Evolutionary conservation across 2,888 invertebrate genomes (phyloP).

Genomic region (Gerosis bhagava): DNA sequence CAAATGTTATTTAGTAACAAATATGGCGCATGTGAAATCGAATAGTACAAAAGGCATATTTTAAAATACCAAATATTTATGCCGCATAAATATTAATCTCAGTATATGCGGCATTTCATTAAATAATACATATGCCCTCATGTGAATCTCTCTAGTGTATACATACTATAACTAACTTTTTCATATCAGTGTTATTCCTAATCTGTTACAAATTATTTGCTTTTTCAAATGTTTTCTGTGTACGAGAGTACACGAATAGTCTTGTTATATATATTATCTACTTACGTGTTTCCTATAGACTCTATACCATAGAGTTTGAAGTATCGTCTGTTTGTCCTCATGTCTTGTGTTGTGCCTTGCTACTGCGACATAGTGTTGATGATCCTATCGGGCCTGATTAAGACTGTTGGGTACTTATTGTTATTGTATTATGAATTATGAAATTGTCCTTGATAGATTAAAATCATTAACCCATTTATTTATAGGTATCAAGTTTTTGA

Average conservation of each 20-base stretch:
- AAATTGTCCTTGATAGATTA: no score
- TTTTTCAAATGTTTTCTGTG: constrained; percentile 37
- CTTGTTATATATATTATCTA: constrained; percentile 16
- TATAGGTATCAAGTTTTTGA: no score
- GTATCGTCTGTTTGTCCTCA: constrained; percentile 42
- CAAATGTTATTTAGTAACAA: constrained; percentile 1
- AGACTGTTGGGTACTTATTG: no score
- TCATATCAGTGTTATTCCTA: constrained; percentile 42
- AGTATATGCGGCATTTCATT: no score
- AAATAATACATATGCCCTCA: constrained; percentile 13
- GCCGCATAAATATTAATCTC: no score
- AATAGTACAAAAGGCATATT: no score
- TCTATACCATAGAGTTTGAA: constrained; percentile 36
- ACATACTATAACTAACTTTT: constrained; percentile 20
- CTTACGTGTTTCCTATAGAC: constrained; percentile 29
- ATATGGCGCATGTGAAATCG: no score
- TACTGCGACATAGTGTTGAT: constrained; percentile 51
- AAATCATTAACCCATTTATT: no score
- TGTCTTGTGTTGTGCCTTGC: constrained; percentile 75
- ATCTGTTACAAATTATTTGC: constrained; percentile 39
- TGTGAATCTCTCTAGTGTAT: constrained; percentile 21
- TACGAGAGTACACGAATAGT: constrained; percentile 18
- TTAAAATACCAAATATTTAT: no score
- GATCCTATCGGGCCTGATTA: no score
- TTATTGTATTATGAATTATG: no score